Evolutionary conservation across 2,113 vertebrate species (phyloP), one percentile per base, ranked within the genome.

Genomic region (Zapus hudsonius): DNA sequence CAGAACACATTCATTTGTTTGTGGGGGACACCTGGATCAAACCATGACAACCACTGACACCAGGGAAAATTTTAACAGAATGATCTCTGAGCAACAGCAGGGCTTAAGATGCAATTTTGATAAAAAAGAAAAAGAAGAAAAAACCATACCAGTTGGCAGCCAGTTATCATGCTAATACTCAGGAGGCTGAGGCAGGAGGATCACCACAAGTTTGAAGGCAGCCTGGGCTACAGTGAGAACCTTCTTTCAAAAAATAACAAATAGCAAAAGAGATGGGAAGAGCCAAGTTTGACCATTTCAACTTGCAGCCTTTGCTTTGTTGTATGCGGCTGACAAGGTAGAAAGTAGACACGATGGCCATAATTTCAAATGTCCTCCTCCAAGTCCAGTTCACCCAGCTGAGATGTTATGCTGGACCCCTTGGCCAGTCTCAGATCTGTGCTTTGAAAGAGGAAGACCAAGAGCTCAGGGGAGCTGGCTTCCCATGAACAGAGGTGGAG

Each of bases 281-380:
- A 55, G 4, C 2, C 52, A 72, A 87, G 15, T 27, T 87, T 84
- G 93, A 15, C 33, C 4, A 0, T 80, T 95, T 93, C 93, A 80
- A 38, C 36, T 36, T 81, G 16, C 5, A 38, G 31, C 22, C 47
- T 61, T 84, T 38, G 66, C 23, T 84, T 93, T 91, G 82, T 36
- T 84, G 95, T 70, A 55, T 33, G 69, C 52, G 57, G 40, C 7
- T 93, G 87, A 82, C 13, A 57, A 19, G 4, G 13, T 33, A 2
- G 17, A 78, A n/a, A 19, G n/a, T 44, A 75, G 84, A 96, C 95
- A 90, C 52, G 70, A 92, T 13, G 76, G 42, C 29, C 2, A 0
- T 83, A 78, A 70, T 59, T 96, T 88, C 90, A 93, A 87, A 61
- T 89, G 87, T 84, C 20, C 1, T 78, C 75, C n/a, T n/a, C 74